Evolutionary conservation across 2,888 invertebrate genomes (phyloP).

Genomic region (Atrina japonica): DNA sequence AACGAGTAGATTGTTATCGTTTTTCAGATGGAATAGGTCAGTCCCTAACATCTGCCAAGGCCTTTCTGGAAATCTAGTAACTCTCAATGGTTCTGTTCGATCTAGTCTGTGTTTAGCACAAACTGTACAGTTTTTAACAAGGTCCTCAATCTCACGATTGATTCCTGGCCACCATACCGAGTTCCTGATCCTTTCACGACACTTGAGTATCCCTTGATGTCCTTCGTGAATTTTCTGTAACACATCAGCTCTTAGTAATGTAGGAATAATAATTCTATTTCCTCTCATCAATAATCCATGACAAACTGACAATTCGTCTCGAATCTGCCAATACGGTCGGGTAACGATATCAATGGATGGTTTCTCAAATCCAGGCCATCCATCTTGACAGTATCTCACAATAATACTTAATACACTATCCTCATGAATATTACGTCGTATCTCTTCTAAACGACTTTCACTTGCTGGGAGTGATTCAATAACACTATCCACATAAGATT

Average conservation of each 20-base stretch:
- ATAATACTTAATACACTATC: conserved; percentile 16
- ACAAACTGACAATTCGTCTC: conserved; percentile 41
- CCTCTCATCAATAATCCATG: too few species aligned
- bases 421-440: conserved; percentile 3
- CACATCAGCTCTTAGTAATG: conserved; percentile 30
- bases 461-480: too few species aligned
- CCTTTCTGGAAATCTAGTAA: conserved; percentile 47
- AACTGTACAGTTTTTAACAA: too few species aligned
- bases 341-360: conserved; percentile 5
- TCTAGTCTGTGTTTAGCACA: too few species aligned
- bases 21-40: too few species aligned
- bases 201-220: conserved; percentile 53
- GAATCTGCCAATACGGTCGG: conserved; percentile 39
- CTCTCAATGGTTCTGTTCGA: conserved; percentile 53
- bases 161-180: conserved; percentile 55
- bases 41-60: conserved; percentile 61
- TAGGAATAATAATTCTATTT: conserved; percentile 44
- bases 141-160: conserved; percentile 35
- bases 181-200: conserved; percentile 46
- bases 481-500: conserved; percentile 19
- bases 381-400: too few species aligned
- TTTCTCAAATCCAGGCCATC: too few species aligned
- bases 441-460: too few species aligned
- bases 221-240: conserved; percentile 47
- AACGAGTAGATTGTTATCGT: conserved; percentile 48